Conservation (phyloP, 2,113 vertebrate genomes). For the Blennius ocellaris region DNA sequence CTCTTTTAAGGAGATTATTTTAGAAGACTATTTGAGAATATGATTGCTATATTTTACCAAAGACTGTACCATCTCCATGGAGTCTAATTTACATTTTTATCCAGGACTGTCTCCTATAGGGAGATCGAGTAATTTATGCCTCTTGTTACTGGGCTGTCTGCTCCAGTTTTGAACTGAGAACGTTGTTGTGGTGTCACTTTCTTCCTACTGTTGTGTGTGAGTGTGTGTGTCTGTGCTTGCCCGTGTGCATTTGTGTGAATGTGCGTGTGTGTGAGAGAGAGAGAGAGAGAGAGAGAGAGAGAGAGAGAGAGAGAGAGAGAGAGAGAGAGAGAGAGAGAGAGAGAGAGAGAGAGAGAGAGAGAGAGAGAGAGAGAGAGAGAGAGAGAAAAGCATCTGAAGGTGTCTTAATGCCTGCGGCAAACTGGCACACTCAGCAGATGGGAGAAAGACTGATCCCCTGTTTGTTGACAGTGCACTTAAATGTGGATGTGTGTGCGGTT, state of each 20-base stretch:
- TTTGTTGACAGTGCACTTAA: conserved; percentile 90
- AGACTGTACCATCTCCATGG: conserved; percentile 43
- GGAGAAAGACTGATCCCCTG: conserved; percentile 83
- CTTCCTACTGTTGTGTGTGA: conserved; percentile 26
- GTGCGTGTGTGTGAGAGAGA: conserved; percentile 34
- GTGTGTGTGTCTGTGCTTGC: conserved; percentile 16
- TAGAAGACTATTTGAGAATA: conserved; percentile 29
- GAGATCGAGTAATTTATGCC: conserved; percentile 69
- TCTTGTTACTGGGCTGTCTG: conserved; percentile 65
- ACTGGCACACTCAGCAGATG: conserved; percentile 81
- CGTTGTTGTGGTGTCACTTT: conserved; percentile 58
- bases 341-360: no score
- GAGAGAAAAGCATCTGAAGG: conserved; percentile 62
- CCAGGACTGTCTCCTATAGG: conserved; percentile 45
- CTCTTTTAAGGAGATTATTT: conserved; percentile 17
- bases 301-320: no score
- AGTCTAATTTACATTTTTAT: conserved; percentile 64
- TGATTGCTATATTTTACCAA: conserved; percentile 29
- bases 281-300: no score
- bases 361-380: no score
- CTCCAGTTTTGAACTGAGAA: conserved; percentile 62
- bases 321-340: no score
- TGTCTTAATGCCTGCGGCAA: conserved; percentile 82
- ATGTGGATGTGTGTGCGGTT: conserved; percentile 45
- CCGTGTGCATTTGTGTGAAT: conserved; percentile 15